Percentiles rank a stretch among this genome's conserved stretches.
These are phyloP conservation scores for Bungarus multicinctus DNA, from an alignment of 2,113 vertebrate species.

Conservation along the genomic window DNA sequence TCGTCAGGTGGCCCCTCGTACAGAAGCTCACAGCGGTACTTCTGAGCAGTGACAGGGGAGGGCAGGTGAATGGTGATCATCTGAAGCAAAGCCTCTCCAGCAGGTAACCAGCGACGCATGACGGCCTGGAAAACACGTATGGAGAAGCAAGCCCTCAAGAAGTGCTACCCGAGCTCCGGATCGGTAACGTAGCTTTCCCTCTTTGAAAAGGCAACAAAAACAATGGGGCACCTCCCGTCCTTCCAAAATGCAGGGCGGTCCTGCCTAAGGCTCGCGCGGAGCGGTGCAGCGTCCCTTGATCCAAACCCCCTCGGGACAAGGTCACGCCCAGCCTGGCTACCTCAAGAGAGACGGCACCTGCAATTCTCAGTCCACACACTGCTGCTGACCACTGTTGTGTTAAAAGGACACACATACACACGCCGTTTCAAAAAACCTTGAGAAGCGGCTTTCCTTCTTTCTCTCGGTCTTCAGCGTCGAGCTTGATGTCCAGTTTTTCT, in stretches of 20 bases:
- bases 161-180: background rate
- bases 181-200: too few relatives aligned
- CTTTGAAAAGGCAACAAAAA: background rate
- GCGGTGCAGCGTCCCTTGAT: background rate
- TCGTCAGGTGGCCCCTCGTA: conserved; percentile 74
- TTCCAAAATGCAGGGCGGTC: background rate
- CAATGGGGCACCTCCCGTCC: background rate
- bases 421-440: conserved; percentile 50
- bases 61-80: conserved; percentile 83
- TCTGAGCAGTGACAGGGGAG: conserved; percentile 79
- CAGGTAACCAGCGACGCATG: conserved; percentile 79
- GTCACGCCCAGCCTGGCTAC: too few relatives aligned
- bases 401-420: background rate
- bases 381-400: background rate
- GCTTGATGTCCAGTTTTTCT: conserved; percentile 65
- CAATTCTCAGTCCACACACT: background rate
- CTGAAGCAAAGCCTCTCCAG: conserved; percentile 79
- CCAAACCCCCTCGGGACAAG: background rate
- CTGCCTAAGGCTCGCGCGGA: background rate
- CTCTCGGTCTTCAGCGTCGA: conserved; percentile 60
- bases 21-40: conserved; percentile 75
- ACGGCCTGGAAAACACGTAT: conserved; percentile 56
- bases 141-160: background rate
- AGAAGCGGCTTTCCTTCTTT: conserved; percentile 67
- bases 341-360: too few relatives aligned